Percentiles rank a stretch among this genome's conserved stretches.
Conservation (phyloP, 2,888 invertebrate species). For the Tipula vernalis region DNA sequence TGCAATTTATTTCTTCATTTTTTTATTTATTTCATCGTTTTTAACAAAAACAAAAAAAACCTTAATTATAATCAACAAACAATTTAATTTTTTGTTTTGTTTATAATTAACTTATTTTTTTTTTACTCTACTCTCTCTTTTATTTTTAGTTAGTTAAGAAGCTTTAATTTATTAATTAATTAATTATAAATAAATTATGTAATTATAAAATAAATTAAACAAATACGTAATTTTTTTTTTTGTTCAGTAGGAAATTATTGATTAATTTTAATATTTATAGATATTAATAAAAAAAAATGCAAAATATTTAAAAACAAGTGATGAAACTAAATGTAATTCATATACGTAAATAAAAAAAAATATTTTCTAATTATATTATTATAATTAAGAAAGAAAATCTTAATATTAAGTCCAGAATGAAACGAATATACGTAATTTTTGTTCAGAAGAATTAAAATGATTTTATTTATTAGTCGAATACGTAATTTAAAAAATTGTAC, state of each 20-base stretch:
- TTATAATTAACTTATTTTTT: neutral
- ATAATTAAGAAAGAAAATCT: neutral
- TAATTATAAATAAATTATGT: constrained; percentile 10
- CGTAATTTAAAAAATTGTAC: neutral
- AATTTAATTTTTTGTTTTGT: constrained; percentile 8
- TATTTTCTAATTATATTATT: neutral
- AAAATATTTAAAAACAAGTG: constrained; percentile 5
- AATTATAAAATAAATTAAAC: neutral
- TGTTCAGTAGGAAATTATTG: neutral
- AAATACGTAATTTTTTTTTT: constrained; percentile 8
- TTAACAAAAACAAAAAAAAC: neutral
- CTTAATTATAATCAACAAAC: neutral
- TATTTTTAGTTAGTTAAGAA: constrained; percentile 6
- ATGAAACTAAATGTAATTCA: constrained; percentile 8
- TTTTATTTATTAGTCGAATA: neutral
- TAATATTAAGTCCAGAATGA: neutral
- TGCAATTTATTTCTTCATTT: constrained; percentile 4
- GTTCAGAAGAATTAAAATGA: neutral
- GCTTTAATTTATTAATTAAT: constrained; percentile 10
- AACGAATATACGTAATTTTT: constrained; percentile 8
- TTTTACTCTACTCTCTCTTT: neutral
- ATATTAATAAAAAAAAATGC: neutral
- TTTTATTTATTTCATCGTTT: neutral
- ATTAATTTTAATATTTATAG: constrained; percentile 6
- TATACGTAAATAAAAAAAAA: neutral